These are phyloP conservation scores for Tragelaphus imberbis DNA, from an alignment of 2,113 vertebrate genomes.

Conservation along the genomic window DNA sequence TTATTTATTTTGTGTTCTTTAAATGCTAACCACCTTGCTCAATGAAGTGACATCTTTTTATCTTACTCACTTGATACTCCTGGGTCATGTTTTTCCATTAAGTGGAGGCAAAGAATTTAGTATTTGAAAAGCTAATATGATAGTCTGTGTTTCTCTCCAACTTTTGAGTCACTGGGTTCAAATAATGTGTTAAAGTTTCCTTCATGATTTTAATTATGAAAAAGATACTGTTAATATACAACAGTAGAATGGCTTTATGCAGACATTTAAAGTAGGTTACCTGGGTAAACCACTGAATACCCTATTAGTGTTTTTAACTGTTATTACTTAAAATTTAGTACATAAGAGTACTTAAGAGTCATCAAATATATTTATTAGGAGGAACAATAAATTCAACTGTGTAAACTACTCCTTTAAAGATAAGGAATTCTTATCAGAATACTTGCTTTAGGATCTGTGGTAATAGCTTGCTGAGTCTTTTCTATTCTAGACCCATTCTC, in stretches of 20 bases:
- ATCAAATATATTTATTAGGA: background rate
- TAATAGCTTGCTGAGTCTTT: background rate
- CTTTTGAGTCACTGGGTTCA: background rate
- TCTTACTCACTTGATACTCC: background rate
- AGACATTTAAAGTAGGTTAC: background rate
- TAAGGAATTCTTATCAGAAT: background rate
- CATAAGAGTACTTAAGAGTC: background rate
- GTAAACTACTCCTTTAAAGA: background rate
- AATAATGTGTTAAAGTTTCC: background rate
- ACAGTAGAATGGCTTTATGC: background rate
- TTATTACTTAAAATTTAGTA: background rate
- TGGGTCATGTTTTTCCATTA: background rate
- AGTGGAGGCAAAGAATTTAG: background rate
- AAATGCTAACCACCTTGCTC: background rate
- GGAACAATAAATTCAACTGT: background rate
- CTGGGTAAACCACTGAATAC: background rate
- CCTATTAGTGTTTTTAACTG: background rate
- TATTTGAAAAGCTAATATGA: background rate
- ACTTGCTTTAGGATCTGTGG: background rate
- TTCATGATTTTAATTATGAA: background rate
- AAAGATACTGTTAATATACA: background rate
- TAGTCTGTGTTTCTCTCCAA: background rate
- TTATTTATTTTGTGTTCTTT: background rate
- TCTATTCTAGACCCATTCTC: background rate
- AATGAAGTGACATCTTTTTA: background rate